Evolutionary conservation across 1,140 invertebrate species (phyloP), one percentile per base, ranked within the genome.

Genomic region (Nixonia krombeini): DNA sequence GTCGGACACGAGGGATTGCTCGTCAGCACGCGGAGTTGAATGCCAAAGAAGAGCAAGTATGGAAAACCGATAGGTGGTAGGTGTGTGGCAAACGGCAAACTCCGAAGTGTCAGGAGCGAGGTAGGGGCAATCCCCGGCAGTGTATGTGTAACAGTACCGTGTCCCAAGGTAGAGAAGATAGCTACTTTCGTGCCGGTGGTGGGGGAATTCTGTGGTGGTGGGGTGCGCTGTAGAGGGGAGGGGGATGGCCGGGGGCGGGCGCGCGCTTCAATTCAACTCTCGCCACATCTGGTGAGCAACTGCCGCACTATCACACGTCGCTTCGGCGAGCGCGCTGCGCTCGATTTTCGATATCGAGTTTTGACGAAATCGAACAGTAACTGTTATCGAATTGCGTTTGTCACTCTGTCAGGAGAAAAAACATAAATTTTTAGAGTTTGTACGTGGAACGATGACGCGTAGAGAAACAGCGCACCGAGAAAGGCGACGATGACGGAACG

Each of bases 181-280:
- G 78, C 72, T 68, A 70, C 69, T 72, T 72, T 74, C 41, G 70
- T 33, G 73, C 33, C 33, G 17, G 58, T 68, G 75, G 80, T 65
- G 70, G 71, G 72, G 70, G 40, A 6, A 7, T 18, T 38, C 9
- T 9, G 4, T 16, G 41, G 9, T 72, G 57, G 81, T 73, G 76
- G 78, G 78, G 64, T 31, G 17, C 13, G 18, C 37, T 21, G 4
- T 38, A 51, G 52, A 61, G n/a, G n/a, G n/a, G 69, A 70, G 70
- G 46, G 73, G 75, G 70, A 76, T 75, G 79, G 76, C 78, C 57
- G 67, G 47, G 58, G 68, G 80, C 74, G 77, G 83, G 82, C 82
- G 83, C 82, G 76, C 77, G 78, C 77, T 79, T 6, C 79, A 83
- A 81, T 84, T 83, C 78, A 80, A 76, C 75, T 64, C 75, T 78